Evolutionary conservation across 2,113 vertebrate species (phyloP).

Genomic region (Vulpes ferrilata): DNA sequence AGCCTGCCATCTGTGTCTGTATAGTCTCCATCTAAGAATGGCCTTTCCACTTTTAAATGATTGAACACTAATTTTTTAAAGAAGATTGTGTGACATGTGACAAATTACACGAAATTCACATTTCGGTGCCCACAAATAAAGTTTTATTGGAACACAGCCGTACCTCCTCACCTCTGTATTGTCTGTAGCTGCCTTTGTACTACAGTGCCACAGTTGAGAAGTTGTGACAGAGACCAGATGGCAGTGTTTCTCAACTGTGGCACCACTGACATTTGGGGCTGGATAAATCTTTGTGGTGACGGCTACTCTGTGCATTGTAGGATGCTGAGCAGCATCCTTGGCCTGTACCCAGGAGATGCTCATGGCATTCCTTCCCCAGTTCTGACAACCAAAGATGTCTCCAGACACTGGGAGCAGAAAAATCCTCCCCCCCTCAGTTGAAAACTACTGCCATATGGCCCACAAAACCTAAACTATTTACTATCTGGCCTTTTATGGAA

Average conservation of each 20-base stretch:
- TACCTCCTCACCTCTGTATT: accelerated
- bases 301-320: accelerated
- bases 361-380: accelerated
- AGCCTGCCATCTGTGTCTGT: background rate
- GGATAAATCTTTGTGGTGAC: accelerated
- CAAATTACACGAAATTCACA: background rate
- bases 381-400: background rate
- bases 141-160: too few species aligned
- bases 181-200: background rate
- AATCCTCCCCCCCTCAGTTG: background rate
- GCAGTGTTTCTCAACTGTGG: background rate
- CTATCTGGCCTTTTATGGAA: background rate
- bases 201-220: accelerated
- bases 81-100: background rate
- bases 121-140: background rate
- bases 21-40: background rate
- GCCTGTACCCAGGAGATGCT: background rate
- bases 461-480: background rate
- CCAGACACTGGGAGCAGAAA: background rate
- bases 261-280: accelerated
- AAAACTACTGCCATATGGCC: background rate
- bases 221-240: accelerated
- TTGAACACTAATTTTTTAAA: background rate
- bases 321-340: background rate
- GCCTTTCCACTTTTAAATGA: background rate